These are phyloP conservation scores for Etheostoma nigrum DNA, from an alignment of 2,797 vertebrate species.

Conservation along the genomic window DNA sequence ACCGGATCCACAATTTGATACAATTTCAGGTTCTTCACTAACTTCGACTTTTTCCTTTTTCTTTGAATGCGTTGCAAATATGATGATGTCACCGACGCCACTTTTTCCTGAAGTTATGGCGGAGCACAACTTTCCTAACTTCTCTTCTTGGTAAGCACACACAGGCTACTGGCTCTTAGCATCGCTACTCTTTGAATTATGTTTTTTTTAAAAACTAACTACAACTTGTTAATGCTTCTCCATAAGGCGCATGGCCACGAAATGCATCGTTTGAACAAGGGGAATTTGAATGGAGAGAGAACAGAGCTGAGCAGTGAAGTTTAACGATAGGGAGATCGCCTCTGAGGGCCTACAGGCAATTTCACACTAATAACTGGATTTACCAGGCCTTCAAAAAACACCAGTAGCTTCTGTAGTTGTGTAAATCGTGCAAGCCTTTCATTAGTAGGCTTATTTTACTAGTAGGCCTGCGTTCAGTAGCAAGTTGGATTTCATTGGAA, in stretches of 20 bases:
- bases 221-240: background rate
- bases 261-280: slow-evolving; percentile 16
- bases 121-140: slow-evolving; percentile 86
- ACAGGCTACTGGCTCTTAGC: slow-evolving; percentile 28
- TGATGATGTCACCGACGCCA: slow-evolving; percentile 87
- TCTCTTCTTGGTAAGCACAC: slow-evolving; percentile 82
- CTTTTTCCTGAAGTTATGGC: slow-evolving; percentile 88
- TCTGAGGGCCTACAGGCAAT: slow-evolving; percentile 64
- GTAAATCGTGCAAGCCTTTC: background rate
- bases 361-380: slow-evolving; percentile 51
- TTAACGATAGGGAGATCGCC: slow-evolving; percentile 45
- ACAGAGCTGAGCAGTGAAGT: slow-evolving; percentile 40
- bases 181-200: background rate
- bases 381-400: slow-evolving; percentile 50
- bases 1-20: slow-evolving; percentile 12
- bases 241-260: background rate
- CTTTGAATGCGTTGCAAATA: slow-evolving; percentile 81
- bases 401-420: slow-evolving; percentile 6
- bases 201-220: background rate
- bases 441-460: background rate
- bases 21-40: slow-evolving; percentile 22
- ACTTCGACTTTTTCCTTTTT: slow-evolving; percentile 50
- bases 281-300: slow-evolving; percentile 49
- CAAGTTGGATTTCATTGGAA: slow-evolving; percentile 1
- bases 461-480: background rate